A percentile compares a stretch with the other conserved stretches of the same genome.
Conservation (phyloP, 2,888 invertebrate species). For the Apodemia duryi region DNA sequence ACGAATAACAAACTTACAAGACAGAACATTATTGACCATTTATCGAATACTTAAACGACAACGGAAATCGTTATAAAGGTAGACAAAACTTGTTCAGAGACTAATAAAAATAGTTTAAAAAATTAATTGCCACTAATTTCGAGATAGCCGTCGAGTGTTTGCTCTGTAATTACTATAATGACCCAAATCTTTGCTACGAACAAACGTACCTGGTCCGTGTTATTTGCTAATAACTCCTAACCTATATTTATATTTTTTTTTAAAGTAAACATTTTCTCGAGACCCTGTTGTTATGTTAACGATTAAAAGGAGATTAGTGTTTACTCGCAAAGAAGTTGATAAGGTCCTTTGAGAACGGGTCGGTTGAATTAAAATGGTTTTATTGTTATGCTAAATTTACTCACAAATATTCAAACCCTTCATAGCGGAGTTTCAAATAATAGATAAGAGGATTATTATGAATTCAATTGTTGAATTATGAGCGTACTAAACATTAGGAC, state of each 20-base stretch:
- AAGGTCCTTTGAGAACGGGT: slow-evolving; percentile 39
- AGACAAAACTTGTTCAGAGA: slow-evolving; percentile 26
- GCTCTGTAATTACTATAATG: slow-evolving; percentile 73
- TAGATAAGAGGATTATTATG: slow-evolving; percentile 17
- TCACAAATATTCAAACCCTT: slow-evolving; percentile 18
- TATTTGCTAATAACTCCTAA: slow-evolving; percentile 59
- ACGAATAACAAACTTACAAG: neutral
- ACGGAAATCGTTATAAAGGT: slow-evolving; percentile 30
- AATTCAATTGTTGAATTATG: slow-evolving; percentile 16
- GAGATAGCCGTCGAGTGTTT: slow-evolving; percentile 52
- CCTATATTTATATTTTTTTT: slow-evolving; percentile 35
- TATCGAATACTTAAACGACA: slow-evolving; percentile 5
- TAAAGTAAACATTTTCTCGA: slow-evolving; percentile 34
- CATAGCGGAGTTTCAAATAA: slow-evolving; percentile 2
- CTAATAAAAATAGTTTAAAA: slow-evolving; percentile 32
- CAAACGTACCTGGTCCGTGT: slow-evolving; percentile 60
- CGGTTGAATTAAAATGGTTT: slow-evolving; percentile 49
- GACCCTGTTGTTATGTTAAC: slow-evolving; percentile 50
- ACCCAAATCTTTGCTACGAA: slow-evolving; percentile 58
- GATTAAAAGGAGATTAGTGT: slow-evolving; percentile 57
- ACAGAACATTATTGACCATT: slow-evolving; percentile 4
- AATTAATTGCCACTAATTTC: slow-evolving; percentile 37
- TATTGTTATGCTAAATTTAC: slow-evolving; percentile 56
- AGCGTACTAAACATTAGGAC: slow-evolving; percentile 5
- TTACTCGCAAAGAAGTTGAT: slow-evolving; percentile 50